Evolutionary conservation across 2,797 vertebrate species (phyloP).

Genomic region (Darevskia mixta): DNA sequence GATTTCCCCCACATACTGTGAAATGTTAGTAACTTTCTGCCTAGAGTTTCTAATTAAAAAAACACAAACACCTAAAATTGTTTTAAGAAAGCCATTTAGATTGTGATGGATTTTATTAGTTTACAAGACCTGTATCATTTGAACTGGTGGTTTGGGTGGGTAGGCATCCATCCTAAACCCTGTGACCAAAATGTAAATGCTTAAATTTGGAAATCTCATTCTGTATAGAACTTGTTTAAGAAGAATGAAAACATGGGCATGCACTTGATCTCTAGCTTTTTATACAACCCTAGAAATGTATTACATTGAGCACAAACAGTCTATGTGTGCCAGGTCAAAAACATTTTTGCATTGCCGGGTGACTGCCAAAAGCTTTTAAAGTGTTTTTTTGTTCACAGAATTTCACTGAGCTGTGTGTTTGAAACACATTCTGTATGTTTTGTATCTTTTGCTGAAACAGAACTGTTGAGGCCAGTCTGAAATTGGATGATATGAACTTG

Average conservation of each 20-base stretch:
- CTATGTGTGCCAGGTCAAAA: conserved; percentile 43
- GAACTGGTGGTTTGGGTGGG: neutral
- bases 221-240: neutral
- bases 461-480: conserved; percentile 53
- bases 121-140: neutral
- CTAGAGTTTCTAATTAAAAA: neutral
- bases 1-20: conserved; percentile 31
- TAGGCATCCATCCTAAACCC: accelerated
- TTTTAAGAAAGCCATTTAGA: neutral
- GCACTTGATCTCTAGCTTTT: neutral
- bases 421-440: conserved; percentile 68
- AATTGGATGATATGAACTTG: conserved; percentile 29
- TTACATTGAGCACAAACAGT: accelerated
- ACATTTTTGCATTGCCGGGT: conserved; percentile 29
- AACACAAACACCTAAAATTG: neutral
- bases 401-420: conserved; percentile 77
- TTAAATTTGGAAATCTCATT: neutral
- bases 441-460: conserved; percentile 67
- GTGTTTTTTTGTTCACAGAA: neutral
- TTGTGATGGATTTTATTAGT: neutral
- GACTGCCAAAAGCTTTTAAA: conserved; percentile 52
- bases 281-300: neutral
- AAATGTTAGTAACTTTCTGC: conserved; percentile 40
- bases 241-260: neutral
- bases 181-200: neutral